phyloP scores from a whole-genome alignment of 2,797 vertebrate genomes.

The Ctenochaetus hawaiiensis region DNA sequence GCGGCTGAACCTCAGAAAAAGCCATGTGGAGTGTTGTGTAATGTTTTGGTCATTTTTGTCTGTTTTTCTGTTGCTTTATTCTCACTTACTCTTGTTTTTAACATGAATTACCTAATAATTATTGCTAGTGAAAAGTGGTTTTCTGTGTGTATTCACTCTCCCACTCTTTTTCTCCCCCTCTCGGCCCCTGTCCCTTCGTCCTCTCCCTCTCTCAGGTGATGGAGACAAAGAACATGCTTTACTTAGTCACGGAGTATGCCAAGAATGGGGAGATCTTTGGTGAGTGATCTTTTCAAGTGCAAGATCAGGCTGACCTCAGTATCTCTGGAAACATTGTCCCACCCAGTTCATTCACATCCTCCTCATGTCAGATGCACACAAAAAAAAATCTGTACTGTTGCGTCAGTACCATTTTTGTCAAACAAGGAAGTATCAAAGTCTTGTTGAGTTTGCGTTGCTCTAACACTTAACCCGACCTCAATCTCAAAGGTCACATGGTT shows the following conservation, averaged over 20 bases:
- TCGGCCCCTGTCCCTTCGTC: slow-evolving; percentile 27
- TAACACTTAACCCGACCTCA: slow-evolving; percentile 21
- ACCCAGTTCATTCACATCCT: slow-evolving; percentile 16
- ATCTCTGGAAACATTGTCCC: slow-evolving; percentile 1
- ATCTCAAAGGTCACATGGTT: slow-evolving; percentile 67
- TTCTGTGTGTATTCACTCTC: slow-evolving; percentile 57
- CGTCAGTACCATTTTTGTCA: slow-evolving; percentile 34
- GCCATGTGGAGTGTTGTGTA: slow-evolving; percentile 45
- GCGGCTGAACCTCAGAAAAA: slow-evolving; percentile 34
- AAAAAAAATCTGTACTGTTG: slow-evolving; percentile 11
- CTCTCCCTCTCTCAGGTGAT: slow-evolving; percentile 90
- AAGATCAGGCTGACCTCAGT: slow-evolving; percentile 22
- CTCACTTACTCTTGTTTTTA: slow-evolving; percentile 36
- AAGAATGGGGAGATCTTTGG: slow-evolving; percentile 99
- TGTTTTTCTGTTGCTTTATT: slow-evolving; percentile 24
- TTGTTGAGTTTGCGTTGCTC: slow-evolving; percentile 46
- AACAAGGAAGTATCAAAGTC: slow-evolving; percentile 68
- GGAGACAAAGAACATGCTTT: slow-evolving; percentile 99
- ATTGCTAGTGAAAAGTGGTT: slow-evolving; percentile 32
- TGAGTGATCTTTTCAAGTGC: slow-evolving; percentile 83
- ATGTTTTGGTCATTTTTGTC: slow-evolving; percentile 43
- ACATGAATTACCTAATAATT: slow-evolving; percentile 31
- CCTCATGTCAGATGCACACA: slow-evolving; percentile 17
- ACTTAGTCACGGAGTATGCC: slow-evolving; percentile 98
- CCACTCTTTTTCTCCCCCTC: slow-evolving; percentile 36